Conservation (phyloP, 1,140 invertebrate species). For the Hylaeus volcanicus region DNA sequence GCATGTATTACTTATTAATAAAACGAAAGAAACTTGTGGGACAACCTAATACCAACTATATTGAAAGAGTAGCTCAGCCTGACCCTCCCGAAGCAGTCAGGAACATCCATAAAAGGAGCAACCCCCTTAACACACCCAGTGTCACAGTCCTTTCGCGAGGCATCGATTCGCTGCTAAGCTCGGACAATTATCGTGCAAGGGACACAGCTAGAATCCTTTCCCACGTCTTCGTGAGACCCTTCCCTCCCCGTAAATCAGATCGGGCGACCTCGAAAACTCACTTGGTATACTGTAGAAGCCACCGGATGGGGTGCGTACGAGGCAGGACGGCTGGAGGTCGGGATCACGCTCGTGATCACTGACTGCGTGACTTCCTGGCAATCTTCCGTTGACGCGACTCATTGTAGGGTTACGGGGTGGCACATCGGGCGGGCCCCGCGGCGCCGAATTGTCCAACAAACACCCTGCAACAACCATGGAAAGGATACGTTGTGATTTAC, state of each 20-base stretch:
- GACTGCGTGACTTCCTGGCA: slow-evolving; percentile 84
- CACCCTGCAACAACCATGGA: slow-evolving; percentile 86
- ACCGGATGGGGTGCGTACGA: slow-evolving; percentile 93
- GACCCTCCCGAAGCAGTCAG: too few species aligned
- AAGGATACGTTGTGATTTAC: background rate
- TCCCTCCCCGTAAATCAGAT: slow-evolving; percentile 35
- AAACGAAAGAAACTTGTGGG: too few species aligned
- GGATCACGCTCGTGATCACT: slow-evolving; percentile 86
- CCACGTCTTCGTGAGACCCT: slow-evolving; percentile 27
- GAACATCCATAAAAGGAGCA: too few species aligned
- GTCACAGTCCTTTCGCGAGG: too few species aligned
- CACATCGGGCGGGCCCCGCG: slow-evolving; percentile 90
- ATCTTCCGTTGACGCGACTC: slow-evolving; percentile 91
- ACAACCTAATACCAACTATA: too few species aligned
- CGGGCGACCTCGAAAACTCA: slow-evolving; percentile 65
- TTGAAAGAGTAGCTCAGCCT: too few species aligned
- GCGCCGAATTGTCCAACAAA: slow-evolving; percentile 89
- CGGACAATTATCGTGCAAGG: slow-evolving; percentile 11
- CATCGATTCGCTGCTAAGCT: background rate
- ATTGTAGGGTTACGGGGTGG: slow-evolving; percentile 93
- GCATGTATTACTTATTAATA: too few species aligned
- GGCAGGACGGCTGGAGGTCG: slow-evolving; percentile 94
- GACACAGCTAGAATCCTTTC: slow-evolving; percentile 21
- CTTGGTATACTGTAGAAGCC: slow-evolving; percentile 94
- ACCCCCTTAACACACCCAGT: too few species aligned